A percentile compares a stretch with the other conserved stretches of the same genome.
These are phyloP conservation scores for Eristalis pertinax DNA, from an alignment of 2,888 invertebrate genomes.

Conservation along the genomic window DNA sequence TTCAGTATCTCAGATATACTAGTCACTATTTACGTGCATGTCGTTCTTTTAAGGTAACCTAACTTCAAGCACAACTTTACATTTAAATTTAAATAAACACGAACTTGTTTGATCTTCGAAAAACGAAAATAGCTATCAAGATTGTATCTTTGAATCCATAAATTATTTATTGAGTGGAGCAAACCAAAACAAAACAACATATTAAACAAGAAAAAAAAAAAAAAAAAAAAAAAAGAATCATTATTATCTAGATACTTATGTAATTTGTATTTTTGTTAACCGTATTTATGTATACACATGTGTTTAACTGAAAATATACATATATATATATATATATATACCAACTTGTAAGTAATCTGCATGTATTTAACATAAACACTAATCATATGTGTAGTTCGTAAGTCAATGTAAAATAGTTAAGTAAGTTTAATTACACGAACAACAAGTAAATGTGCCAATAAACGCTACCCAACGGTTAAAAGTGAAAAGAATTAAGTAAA, in stretches of 20 bases:
- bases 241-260: conserved; percentile 24
- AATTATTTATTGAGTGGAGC: conserved; percentile 20
- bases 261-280: conserved; percentile 55
- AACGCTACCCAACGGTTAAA: conserved; percentile 74
- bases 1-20: conserved; percentile 10
- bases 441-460: conserved; percentile 78
- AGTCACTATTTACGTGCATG: not conserved
- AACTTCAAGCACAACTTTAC: conserved; percentile 45
- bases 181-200: not conserved
- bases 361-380: conserved; percentile 58
- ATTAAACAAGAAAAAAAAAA: not conserved
- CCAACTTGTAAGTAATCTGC: conserved; percentile 59
- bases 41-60: conserved; percentile 40
- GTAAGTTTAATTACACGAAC: conserved; percentile 31
- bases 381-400: conserved; percentile 11
- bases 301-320: conserved; percentile 44
- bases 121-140: conserved; percentile 13
- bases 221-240: conserved; percentile 5
- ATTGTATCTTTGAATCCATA: conserved; percentile 10
- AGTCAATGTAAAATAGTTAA: conserved; percentile 46
- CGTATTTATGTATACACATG: conserved; percentile 22
- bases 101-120: conserved; percentile 18
- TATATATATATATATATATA: conserved; percentile 24
- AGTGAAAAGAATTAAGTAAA: conserved; percentile 69
- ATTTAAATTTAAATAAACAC: conserved; percentile 8